Evolutionary conservation across 1,140 invertebrate species (phyloP).

Genomic region (Cotesia typhae): DNA sequence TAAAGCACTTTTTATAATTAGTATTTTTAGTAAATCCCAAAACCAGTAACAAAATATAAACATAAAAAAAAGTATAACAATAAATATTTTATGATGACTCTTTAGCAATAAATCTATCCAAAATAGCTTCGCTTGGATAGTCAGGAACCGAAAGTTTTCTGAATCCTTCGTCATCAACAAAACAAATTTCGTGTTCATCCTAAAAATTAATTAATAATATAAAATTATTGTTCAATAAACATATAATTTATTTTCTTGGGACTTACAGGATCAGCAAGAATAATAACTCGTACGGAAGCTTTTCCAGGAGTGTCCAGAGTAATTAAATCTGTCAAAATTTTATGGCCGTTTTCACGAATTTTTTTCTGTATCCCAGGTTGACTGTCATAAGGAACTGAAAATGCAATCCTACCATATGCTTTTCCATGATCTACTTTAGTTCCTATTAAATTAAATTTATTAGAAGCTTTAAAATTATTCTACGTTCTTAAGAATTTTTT

Average conservation of each 20-base stretch:
- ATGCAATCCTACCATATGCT: conserved; percentile 95
- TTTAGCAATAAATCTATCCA: conserved; percentile 81
- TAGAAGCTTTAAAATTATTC: neutral
- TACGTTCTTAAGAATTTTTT: neutral
- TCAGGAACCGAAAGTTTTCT: conserved; percentile 88
- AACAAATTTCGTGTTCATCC: conserved; percentile 98
- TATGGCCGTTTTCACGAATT: conserved; percentile 77
- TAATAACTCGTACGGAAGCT: conserved; percentile 94
- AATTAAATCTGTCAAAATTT: conserved; percentile 87
- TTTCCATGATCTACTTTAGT: conserved; percentile 82
- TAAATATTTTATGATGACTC: conserved; percentile 59
- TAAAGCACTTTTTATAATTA: no score
- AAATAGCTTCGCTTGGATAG: conserved; percentile 78
- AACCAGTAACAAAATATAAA: no score
- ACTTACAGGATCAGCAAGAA: conserved; percentile 88
- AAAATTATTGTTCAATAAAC: neutral
- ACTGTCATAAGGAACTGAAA: conserved; percentile 81
- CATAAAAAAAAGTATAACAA: no score
- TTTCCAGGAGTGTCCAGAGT: conserved; percentile 96
- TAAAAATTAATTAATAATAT: conserved; percentile 52
- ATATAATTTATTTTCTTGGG: no score
- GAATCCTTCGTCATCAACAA: conserved; percentile 97
- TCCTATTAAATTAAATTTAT: conserved; percentile 55
- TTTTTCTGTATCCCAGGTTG: conserved; percentile 79
- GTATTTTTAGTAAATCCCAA: no score